A percentile compares a stretch with the other conserved stretches of the same genome.
Evolutionary conservation across 2,797 vertebrate genomes (phyloP).

Genomic region (Pseudopleuronectes americanus): DNA sequence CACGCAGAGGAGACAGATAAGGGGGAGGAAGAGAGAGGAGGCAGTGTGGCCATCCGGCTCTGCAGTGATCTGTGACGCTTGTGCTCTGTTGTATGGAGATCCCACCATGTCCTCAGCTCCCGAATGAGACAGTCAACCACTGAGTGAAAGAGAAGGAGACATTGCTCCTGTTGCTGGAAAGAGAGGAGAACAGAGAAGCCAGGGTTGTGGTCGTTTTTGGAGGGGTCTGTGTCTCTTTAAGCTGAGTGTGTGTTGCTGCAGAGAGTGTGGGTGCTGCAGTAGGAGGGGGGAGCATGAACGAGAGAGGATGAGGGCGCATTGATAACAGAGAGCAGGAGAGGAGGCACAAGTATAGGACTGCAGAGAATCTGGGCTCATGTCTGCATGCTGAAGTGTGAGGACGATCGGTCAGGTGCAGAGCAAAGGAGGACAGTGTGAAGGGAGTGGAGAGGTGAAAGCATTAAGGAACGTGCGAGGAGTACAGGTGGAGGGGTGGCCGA

Average conservation of each 20-base stretch:
- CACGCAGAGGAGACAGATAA: slow-evolving; percentile 34
- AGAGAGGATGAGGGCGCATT: slow-evolving; percentile 57
- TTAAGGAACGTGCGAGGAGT: slow-evolving; percentile 62
- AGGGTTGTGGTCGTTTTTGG: slow-evolving; percentile 54
- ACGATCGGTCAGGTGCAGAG: slow-evolving; percentile 12
- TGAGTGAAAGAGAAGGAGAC: slow-evolving; percentile 11
- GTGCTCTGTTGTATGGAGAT: neutral
- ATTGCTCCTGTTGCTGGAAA: slow-evolving; percentile 29
- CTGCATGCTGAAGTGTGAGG: slow-evolving; percentile 18
- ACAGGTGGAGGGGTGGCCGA: slow-evolving; percentile 81
- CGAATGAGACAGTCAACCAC: slow-evolving; percentile 37
- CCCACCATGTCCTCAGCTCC: slow-evolving; percentile 11
- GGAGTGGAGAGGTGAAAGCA: slow-evolving; percentile 47
- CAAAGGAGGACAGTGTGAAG: slow-evolving; percentile 32
- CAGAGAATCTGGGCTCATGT: slow-evolving; percentile 43
- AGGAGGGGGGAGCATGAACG: slow-evolving; percentile 31
- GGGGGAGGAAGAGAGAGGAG: slow-evolving; percentile 17
- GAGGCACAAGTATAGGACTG: slow-evolving; percentile 23
- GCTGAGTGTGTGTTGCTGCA: slow-evolving; percentile 78
- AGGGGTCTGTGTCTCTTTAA: slow-evolving; percentile 84
- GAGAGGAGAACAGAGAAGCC: slow-evolving; percentile 23
- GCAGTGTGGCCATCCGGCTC: slow-evolving; percentile 12
- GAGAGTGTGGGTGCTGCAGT: slow-evolving; percentile 87
- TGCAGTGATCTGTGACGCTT: slow-evolving; percentile 40
- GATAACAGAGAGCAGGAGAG: slow-evolving; percentile 44